Conservation (phyloP, 2,797 vertebrate species). For the Coendou prehensilis region DNA sequence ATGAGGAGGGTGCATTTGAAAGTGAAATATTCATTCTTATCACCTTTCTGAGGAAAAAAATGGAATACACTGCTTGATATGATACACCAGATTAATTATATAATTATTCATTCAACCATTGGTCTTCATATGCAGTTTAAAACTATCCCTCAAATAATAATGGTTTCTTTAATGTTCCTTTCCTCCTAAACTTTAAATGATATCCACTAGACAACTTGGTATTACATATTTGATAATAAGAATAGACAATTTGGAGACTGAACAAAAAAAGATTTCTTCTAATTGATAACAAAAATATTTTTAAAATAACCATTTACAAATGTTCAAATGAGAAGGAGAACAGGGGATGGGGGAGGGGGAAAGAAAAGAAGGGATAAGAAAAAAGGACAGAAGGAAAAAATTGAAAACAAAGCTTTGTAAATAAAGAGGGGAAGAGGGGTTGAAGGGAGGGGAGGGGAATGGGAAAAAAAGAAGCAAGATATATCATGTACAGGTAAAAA, state of each 20-base stretch:
- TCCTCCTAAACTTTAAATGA: conserved; percentile 2
- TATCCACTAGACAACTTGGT: not conserved
- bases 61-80: not conserved
- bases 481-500: not conserved
- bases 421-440: not conserved
- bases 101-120: not conserved
- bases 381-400: not conserved
- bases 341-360: not conserved
- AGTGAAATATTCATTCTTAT: not conserved
- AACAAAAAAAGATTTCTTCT: not conserved
- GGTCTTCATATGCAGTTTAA: not conserved
- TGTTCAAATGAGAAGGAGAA: not conserved
- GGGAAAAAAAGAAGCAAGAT: not conserved
- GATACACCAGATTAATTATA: not conserved
- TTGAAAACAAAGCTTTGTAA: not conserved
- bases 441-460: not conserved
- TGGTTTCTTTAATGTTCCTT: not conserved
- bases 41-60: not conserved
- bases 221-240: conserved; percentile 1
- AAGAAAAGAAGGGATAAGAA: not conserved
- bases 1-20: not conserved
- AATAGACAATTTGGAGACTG: not conserved
- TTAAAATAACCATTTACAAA: not conserved
- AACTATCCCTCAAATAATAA: not conserved
- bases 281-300: not conserved